Base-by-base conservation (phyloP, 2,113 vertebrate genomes). In the Spermophilus dauricus region DNA sequence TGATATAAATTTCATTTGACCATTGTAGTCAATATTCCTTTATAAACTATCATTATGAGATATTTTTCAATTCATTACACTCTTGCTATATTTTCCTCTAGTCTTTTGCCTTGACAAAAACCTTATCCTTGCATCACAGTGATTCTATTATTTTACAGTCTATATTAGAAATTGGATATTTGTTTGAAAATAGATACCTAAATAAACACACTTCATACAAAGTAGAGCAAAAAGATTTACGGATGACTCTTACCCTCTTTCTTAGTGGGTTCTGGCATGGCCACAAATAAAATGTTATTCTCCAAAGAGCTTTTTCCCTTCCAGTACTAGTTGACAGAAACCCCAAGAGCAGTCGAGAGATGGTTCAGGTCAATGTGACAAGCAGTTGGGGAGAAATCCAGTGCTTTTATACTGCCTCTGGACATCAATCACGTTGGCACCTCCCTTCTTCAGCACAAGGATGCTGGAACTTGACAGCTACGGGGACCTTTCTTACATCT, bases 181-280 rank as follows among this genome's bases (percentile, higher is more conserved):
- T 76, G 78, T 53, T 73, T 65, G 48, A 91, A 96, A 72, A 70
- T 16, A 28, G 69, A 82, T 48, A 42, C 12, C 39, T 17, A 63
- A 65, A 39, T 22, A 72, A 72, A 28, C 34, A 58, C 22, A 58
- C 48, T 65, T 16, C 61, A 37, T 45, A 24, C 86, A 95, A 94
- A 94, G 63, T 1, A 39, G 17, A 94, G 96, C 12, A 96, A 82
- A 95, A 97, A 84, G 0, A 0, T 37, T 85, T 65, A 34, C 3
- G 58, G 80, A 11, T 56, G 82, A 94, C 58, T 61, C 99, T 99
- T 98, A 99, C 99, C 99, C 83, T 98, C 98, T 94, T 98, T 99
- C 97, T 98, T 99, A 69, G 98, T 98, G 97, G 99, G 99, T 98
- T 99, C 99, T 89, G 99, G 99, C 99, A 99, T 99, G 98, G 90